Evolutionary conservation across 1,140 invertebrate species (phyloP), one percentile per base, ranked within the genome.

Genomic region (Drosophila willistoni): DNA sequence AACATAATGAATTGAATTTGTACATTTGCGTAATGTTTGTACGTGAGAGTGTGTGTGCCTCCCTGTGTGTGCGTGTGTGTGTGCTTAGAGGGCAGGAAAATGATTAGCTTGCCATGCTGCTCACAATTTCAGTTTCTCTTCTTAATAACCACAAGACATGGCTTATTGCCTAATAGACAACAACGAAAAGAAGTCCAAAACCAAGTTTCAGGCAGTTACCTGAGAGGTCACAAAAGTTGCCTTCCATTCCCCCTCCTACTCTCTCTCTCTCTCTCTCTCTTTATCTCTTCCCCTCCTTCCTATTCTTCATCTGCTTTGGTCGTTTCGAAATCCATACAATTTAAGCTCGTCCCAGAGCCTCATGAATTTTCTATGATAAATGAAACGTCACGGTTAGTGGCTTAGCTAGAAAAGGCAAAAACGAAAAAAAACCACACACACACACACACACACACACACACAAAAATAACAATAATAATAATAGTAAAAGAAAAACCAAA

Each of bases 291-390:
- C 17, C 17, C 44, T 47, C 25, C 25, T 25, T 0, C 25, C 5
- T 29, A 6, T 29, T 29, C 29, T 29, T 29, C 29, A 29, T 29
- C 29, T 29, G 29, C 29, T 7, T 29, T 6, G 17, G 42, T 34
- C 56, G 68, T 79, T 82, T 81, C 66, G 81, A 78, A 80, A 79
- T 84, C 29, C 55, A 57, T 55, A 55, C 55, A 57, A 41, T 54
- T 29, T 29, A 29, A 29, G 29, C 29, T 29, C 6, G 29, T 29
- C 29, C 29, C 29, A 29, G 29, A 29, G 84, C 67, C 74, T 84
- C 84, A 89, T 89, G 84, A 89, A 89, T 89, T 83, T 84, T 73
- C 62, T 80, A 89, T 87, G 84, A 87, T 87, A 84, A 87, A 87
- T 89, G 84, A 67, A 80, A 84, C 80, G 77, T 87, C 72, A 89